Evolutionary conservation across 2,888 invertebrate genomes (phyloP).

Genomic region (Diarsia rubi): DNA sequence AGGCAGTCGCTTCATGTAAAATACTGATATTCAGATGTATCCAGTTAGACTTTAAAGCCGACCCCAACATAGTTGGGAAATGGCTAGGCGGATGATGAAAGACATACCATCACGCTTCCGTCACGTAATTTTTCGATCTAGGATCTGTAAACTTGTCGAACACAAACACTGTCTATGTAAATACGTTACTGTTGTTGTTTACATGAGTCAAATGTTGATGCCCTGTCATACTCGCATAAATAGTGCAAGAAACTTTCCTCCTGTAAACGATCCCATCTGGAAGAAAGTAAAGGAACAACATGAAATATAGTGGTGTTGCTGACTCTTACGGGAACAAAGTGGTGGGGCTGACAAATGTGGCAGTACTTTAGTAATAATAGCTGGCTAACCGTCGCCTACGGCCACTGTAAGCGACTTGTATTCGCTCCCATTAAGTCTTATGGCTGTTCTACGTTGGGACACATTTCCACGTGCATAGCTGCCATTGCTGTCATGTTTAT

Average conservation of each 20-base stretch:
- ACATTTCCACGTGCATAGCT: background rate
- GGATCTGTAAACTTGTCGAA: background rate
- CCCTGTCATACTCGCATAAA: background rate
- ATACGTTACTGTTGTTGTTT: background rate
- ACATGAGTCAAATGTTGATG: background rate
- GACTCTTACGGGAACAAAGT: conserved; percentile 59
- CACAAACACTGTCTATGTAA: background rate
- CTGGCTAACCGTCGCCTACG: conserved; percentile 57
- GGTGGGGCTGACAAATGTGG: conserved; percentile 54
- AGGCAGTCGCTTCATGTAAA: too few relatives aligned
- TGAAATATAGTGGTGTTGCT: conserved; percentile 60
- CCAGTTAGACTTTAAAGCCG: too few relatives aligned
- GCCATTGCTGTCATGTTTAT: too few relatives aligned
- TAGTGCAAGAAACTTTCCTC: background rate
- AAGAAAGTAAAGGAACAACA: conserved; percentile 32
- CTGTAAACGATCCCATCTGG: conserved; percentile 15
- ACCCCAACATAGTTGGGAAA: too few relatives aligned
- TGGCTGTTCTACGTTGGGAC: conserved; percentile 7
- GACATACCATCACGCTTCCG: too few relatives aligned
- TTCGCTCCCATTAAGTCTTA: conserved; percentile 57
- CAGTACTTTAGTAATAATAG: conserved; percentile 63
- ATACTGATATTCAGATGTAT: too few relatives aligned
- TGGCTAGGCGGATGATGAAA: too few relatives aligned
- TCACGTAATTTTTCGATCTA: background rate
- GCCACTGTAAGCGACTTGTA: conserved; percentile 47